A percentile compares a stretch with the other conserved stretches of the same genome.
Evolutionary conservation across 2,888 invertebrate genomes (phyloP).

Genomic region (Volucella inanis): DNA sequence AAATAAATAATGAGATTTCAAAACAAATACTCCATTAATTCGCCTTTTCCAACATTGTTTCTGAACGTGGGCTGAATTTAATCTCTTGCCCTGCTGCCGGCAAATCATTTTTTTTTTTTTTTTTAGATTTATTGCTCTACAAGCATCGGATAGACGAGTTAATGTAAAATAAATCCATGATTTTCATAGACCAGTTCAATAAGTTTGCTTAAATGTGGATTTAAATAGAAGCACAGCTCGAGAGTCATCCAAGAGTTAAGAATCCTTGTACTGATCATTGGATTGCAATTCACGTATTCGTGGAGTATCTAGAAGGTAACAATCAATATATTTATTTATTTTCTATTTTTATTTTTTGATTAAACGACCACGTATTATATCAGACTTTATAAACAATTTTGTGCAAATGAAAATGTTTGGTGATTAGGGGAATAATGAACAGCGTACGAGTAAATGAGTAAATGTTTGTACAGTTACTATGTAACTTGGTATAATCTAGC

Average conservation of each 20-base stretch:
- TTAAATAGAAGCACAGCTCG: conserved; percentile 14
- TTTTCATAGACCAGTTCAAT: conserved; percentile 29
- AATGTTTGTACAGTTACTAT: no score
- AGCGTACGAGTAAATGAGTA: no score
- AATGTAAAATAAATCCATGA: conserved; percentile 25
- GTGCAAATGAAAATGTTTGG: conserved; percentile 2
- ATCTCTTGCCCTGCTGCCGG: conserved; percentile 15
- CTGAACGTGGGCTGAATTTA: conserved; percentile 55
- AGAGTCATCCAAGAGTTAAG: not conserved
- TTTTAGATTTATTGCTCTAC: conserved; percentile 13
- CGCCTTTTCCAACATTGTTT: not conserved
- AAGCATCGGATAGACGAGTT: not conserved
- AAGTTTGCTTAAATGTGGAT: conserved; percentile 7
- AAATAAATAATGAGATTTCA: conserved; percentile 16
- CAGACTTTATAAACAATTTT: not conserved
- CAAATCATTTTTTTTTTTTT: conserved; percentile 14
- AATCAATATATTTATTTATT: not conserved
- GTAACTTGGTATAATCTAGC: no score
- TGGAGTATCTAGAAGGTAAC: not conserved
- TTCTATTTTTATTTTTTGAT: not conserved
- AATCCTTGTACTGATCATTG: not conserved
- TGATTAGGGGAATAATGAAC: not conserved
- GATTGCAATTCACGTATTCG: conserved; percentile 1
- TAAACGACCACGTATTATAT: not conserved
- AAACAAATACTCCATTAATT: not conserved